Conservation (phyloP, 2,888 invertebrate species). For the Cheilosia vernalis region DNA sequence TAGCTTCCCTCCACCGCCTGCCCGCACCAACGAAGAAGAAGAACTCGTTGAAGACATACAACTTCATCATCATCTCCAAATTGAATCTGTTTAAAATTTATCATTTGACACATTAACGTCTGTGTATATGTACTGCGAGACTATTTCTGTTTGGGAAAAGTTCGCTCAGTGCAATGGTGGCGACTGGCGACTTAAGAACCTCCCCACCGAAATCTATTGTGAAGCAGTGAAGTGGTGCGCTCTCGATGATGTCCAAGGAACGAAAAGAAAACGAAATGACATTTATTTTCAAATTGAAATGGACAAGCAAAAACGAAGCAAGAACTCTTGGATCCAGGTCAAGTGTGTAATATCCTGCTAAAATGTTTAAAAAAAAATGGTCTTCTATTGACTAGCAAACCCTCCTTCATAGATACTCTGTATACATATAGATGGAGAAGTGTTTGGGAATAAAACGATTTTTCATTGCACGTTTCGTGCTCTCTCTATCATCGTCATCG, state of each 20-base stretch:
- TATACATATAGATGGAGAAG: background rate
- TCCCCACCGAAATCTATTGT: conserved; percentile 15
- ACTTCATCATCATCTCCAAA: conserved; percentile 55
- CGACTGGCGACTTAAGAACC: conserved; percentile 46
- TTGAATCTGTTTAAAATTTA: conserved; percentile 70
- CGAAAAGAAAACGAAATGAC: conserved; percentile 58
- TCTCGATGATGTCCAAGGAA: background rate
- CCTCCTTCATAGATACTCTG: background rate
- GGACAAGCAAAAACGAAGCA: conserved; percentile 57
- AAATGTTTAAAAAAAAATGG: conserved; percentile 41
- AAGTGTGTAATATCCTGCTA: conserved; percentile 73
- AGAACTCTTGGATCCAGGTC: conserved; percentile 54
- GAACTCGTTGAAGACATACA: conserved; percentile 16
- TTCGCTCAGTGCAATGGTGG: conserved; percentile 16
- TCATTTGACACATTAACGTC: conserved; percentile 42
- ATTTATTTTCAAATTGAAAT: conserved; percentile 74
- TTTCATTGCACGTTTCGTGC: conserved; percentile 44
- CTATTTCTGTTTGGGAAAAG: background rate
- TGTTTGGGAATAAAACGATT: conserved; percentile 42
- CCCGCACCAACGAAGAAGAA: background rate
- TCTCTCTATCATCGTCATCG: conserved; percentile 51
- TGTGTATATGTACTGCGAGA: background rate
- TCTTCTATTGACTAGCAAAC: background rate
- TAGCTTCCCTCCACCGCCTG: conserved; percentile 33
- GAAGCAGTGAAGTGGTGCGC: conserved; percentile 20